Conservation (phyloP, 2,888 invertebrate species). For the Xanthorhoe spadicearia region DNA sequence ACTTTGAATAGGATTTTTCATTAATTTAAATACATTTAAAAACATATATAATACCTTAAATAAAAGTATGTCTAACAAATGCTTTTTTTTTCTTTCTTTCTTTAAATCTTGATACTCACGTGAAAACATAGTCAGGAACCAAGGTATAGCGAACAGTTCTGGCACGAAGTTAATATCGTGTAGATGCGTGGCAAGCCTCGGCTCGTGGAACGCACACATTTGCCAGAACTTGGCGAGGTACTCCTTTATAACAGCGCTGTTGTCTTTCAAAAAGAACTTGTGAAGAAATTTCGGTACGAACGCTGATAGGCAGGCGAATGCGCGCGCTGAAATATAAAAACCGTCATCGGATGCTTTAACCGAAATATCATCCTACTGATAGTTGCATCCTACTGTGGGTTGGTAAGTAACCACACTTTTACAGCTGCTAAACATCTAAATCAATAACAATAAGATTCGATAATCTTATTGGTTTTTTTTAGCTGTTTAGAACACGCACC, state of each 20-base stretch:
- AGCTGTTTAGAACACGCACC: neutral
- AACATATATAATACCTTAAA: too few relatives aligned
- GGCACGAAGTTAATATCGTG: slow-evolving; percentile 97
- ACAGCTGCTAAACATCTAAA: too few relatives aligned
- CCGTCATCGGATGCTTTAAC: too few relatives aligned
- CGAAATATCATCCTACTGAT: too few relatives aligned
- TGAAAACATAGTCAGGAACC: slow-evolving; percentile 99
- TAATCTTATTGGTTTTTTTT: too few relatives aligned
- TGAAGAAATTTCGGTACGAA: slow-evolving; percentile 98
- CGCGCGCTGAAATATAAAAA: slow-evolving; percentile 87
- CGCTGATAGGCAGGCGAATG: slow-evolving; percentile 96
- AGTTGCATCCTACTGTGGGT: too few relatives aligned
- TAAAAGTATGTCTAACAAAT: too few relatives aligned
- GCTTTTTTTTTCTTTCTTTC: too few relatives aligned
- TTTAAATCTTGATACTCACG: slow-evolving; percentile 92
- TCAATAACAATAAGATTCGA: too few relatives aligned
- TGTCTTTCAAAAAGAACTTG: slow-evolving; percentile 98
- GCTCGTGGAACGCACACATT: slow-evolving; percentile 97
- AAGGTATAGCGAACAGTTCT: slow-evolving; percentile 98
- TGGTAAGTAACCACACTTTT: too few relatives aligned
- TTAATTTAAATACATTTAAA: too few relatives aligned
- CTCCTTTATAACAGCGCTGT: slow-evolving; percentile 98
- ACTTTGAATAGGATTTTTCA: too few relatives aligned
- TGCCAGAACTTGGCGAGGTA: slow-evolving; percentile 98
- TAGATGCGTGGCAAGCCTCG: slow-evolving; percentile 95